A percentile compares a stretch with the other conserved stretches of the same genome.
Conservation (phyloP, 2,888 invertebrate species). For the Halictus ligatus region DNA sequence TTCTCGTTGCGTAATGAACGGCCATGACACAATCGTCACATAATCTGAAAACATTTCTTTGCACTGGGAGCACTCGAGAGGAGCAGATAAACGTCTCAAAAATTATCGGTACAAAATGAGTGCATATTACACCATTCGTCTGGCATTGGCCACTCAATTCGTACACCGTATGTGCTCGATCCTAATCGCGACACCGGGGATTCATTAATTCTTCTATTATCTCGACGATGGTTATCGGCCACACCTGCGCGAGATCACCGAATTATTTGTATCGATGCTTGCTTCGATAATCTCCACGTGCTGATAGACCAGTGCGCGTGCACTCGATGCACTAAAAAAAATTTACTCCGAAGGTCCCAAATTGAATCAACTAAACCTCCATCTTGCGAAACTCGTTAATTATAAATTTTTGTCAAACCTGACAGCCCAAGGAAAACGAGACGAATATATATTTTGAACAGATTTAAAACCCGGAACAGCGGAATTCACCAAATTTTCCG, state of each 20-base stretch:
- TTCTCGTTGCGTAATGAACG: conserved; percentile 8
- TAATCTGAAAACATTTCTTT: conserved; percentile 26
- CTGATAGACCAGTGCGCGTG: conserved; percentile 28
- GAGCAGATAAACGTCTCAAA: conserved; percentile 8
- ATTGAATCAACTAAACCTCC: background rate
- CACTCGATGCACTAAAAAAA: background rate
- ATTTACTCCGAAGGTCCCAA: background rate
- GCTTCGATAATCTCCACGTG: conserved; percentile 19
- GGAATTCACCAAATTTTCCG: background rate
- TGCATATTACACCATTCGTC: background rate
- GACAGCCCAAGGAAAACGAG: background rate
- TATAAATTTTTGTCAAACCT: too few species aligned
- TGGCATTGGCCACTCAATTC: background rate
- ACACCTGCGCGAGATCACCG: conserved; percentile 42
- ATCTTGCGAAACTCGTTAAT: background rate
- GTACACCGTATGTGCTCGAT: background rate
- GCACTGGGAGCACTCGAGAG: conserved; percentile 17
- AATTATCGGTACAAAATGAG: conserved; percentile 33
- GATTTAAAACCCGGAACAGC: too few species aligned
- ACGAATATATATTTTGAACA: too few species aligned
- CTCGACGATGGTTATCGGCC: conserved; percentile 39
- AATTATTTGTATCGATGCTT: background rate
- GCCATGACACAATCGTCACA: conserved; percentile 22
- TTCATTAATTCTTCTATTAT: conserved; percentile 33
- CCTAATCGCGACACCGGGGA: conserved; percentile 24